Evolutionary conservation across 2,888 invertebrate species (phyloP).

Genomic region (Lingula anatina): DNA sequence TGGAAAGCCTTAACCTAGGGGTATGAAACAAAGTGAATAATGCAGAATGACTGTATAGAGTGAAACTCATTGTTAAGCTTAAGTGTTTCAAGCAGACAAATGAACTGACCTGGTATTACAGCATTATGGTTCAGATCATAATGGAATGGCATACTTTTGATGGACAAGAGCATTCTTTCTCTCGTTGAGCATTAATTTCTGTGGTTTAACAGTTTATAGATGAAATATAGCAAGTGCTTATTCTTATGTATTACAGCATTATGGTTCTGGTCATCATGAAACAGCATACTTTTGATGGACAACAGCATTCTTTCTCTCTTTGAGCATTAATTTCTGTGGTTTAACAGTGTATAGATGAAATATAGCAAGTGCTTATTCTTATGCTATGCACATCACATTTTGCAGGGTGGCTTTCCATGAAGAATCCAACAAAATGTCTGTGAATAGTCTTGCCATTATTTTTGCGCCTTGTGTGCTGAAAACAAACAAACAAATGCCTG

Average conservation of each 20-base stretch:
- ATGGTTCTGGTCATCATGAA: too few relatives aligned
- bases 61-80: too few relatives aligned
- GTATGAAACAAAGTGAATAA: too few relatives aligned
- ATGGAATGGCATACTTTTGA: neutral
- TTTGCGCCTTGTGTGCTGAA: conserved; percentile 91
- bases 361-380: neutral
- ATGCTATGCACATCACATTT: neutral
- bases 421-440: conserved; percentile 84
- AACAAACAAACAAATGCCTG: conserved; percentile 79
- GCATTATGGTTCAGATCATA: too few relatives aligned
- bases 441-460: conserved; percentile 85
- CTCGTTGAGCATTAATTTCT: neutral
- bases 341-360: too few relatives aligned
- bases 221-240: neutral
- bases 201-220: too few relatives aligned
- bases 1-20: too few relatives aligned
- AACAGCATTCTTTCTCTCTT: neutral
- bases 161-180: neutral
- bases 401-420: conserved; percentile 76
- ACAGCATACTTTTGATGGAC: too few relatives aligned
- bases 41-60: neutral
- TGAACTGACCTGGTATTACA: too few relatives aligned
- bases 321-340: neutral
- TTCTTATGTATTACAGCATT: neutral
- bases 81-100: too few relatives aligned